Base-by-base conservation (phyloP, 2,888 invertebrate species). In the Dorcus parallelipipedus region DNA sequence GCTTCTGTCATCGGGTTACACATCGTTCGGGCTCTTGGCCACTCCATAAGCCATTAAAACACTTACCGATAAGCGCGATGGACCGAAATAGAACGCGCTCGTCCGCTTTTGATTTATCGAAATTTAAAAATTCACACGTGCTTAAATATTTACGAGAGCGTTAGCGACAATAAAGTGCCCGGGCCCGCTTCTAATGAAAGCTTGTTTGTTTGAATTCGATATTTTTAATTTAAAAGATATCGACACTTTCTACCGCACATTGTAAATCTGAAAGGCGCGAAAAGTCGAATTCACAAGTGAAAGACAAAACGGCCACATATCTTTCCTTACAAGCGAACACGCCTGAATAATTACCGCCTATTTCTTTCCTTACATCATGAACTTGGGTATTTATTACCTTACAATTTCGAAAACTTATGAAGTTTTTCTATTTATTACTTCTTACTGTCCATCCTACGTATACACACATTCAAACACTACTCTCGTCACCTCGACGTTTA, bases 1-100 rank as follows among this genome's bases (percentile, higher is more conserved):
- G 45, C 42, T 62, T 60, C 63, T 60, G 60, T 66, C 65, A 66
- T 64, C 64, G 60, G 53, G 52, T 63, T 62, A 63, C 63, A 63
- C 64, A 63, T 64, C 61, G 47, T 61, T 62, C 64, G 60, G 60
- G 59, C 59, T 39, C 54, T 53, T 55, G 54, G 51, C 52, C 56
- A 52, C 56, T 51, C 47, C 42, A 42, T 26, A 41, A 49, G 38
- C 57, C 53, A 52, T 53, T 53, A 58, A 58, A 52, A 58, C 53
- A 58, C 57, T 58, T 53, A 53, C 52, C 56, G 56, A 56, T 56
- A 56, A 56, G 56, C 56, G 45, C 51, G 45, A 51, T 45, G 56
- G 47, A 56, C 56, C 56, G 45, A 56, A 56, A 56, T 56, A 56
- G 56, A 56, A 56, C 52, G 50, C 20, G 40, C 43, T 38, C 39